These are phyloP conservation scores for Drosophila setosimentum DNA, from an alignment of 2,888 invertebrate genomes.

Conservation along the genomic window DNA sequence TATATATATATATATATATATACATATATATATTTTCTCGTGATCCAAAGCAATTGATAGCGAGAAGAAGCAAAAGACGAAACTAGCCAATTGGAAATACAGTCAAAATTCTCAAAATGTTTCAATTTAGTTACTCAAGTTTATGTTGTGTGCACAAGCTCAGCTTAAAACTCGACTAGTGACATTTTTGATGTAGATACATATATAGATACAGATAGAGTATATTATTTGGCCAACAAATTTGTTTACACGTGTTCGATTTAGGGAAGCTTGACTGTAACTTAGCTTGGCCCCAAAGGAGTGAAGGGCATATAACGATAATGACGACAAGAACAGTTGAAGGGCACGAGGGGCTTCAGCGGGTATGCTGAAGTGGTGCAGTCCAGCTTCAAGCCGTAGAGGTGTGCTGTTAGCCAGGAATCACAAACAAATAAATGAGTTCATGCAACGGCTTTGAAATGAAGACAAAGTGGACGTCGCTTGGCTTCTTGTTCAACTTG, in stretches of 20 bases:
- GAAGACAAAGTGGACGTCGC: constrained; percentile 74
- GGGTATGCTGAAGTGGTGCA: neutral
- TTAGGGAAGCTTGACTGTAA: constrained; percentile 30
- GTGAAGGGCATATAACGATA: constrained; percentile 67
- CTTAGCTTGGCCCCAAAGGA: constrained; percentile 47
- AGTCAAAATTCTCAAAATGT: neutral
- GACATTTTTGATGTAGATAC: neutral
- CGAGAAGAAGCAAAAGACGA: constrained; percentile 39
- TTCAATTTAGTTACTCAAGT: neutral
- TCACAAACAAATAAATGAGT: constrained; percentile 82
- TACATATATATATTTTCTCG: constrained; percentile 27
- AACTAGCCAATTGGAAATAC: constrained; percentile 66
- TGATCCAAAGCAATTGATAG: constrained; percentile 75
- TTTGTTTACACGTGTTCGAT: neutral
- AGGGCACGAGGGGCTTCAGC: constrained; percentile 9
- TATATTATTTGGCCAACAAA: neutral
- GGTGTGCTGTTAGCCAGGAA: constrained; percentile 75
- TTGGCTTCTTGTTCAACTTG: constrained; percentile 11
- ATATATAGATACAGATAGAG: neutral
- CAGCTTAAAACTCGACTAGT: neutral
- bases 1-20: too few species aligned
- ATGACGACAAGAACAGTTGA: constrained; percentile 60
- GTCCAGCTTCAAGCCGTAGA: constrained; percentile 13
- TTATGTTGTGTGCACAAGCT: neutral
- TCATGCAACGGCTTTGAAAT: constrained; percentile 77